A percentile compares a stretch with the other conserved stretches of the same genome.
Conservation (phyloP, 2,888 invertebrate genomes). For the Cataglyphis rosenhaueri region DNA sequence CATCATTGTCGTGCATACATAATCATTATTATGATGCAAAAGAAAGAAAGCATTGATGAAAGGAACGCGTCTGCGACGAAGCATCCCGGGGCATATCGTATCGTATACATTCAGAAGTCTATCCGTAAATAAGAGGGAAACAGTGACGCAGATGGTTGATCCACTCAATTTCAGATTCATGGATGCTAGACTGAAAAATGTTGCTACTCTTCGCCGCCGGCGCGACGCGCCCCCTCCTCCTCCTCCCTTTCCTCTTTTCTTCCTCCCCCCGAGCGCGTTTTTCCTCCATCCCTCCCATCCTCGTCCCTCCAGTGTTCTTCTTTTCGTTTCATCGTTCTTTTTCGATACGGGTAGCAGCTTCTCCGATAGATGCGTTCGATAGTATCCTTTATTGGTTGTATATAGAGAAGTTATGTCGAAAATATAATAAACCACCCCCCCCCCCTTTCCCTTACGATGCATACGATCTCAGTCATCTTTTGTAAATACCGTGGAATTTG, state of each 20-base stretch:
- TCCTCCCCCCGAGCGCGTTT: constrained; percentile 18
- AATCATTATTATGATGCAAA: constrained; percentile 11
- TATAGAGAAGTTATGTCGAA: constrained; percentile 42
- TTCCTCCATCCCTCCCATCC: constrained; percentile 20
- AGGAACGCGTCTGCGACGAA: neutral
- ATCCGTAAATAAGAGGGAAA: constrained; percentile 62
- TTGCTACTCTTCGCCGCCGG: constrained; percentile 62
- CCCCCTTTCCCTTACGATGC: constrained; percentile 24
- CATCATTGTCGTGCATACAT: neutral
- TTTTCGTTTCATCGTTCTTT: constrained; percentile 36
- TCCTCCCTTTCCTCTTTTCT: neutral
- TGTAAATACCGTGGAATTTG: constrained; percentile 33
- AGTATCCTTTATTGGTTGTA: constrained; percentile 39
- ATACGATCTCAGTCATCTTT: constrained; percentile 8
- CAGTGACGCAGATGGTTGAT: constrained; percentile 77
- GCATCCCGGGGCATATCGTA: constrained; percentile 15
- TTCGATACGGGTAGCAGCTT: constrained; percentile 34
- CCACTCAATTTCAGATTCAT: constrained; percentile 80
- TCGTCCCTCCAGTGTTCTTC: constrained; percentile 47
- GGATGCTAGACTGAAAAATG: constrained; percentile 79
- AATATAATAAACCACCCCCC: constrained; percentile 48
- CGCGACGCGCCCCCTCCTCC: constrained; percentile 18
- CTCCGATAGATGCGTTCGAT: constrained; percentile 43
- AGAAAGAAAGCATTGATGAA: constrained; percentile 1
- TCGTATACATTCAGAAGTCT: constrained; percentile 58